These are phyloP conservation scores for Plestiodon gilberti DNA, from an alignment of 2,113 vertebrate genomes.

Conservation along the genomic window DNA sequence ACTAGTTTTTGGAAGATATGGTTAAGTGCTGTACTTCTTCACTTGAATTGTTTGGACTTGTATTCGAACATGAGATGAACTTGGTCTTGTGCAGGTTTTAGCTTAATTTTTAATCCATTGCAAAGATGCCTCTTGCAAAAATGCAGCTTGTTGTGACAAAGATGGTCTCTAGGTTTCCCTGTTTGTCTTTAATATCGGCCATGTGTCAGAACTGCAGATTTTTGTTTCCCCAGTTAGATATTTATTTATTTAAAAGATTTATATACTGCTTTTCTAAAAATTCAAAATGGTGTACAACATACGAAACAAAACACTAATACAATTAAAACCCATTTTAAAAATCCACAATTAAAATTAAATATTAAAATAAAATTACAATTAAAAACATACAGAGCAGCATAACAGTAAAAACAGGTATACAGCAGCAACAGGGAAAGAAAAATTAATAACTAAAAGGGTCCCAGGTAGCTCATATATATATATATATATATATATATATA, in stretches of 20 bases:
- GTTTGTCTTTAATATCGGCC: not conserved
- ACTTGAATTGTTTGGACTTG: not conserved
- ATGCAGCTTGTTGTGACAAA: not conserved
- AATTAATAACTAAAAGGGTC: too few species aligned
- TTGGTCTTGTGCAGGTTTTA: not conserved
- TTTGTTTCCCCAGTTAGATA: not conserved
- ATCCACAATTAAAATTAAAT: too few species aligned
- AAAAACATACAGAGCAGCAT: too few species aligned
- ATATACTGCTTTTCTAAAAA: too few species aligned
- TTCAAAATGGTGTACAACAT: too few species aligned
- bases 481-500: too few species aligned
- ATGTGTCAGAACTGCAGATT: not conserved
- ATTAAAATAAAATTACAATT: too few species aligned
- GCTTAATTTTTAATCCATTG: not conserved
- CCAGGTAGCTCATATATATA: too few species aligned
- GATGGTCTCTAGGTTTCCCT: not conserved
- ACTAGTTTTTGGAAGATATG: not conserved
- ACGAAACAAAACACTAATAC: too few species aligned
- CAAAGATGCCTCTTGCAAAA: not conserved
- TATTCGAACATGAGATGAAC: not conserved
- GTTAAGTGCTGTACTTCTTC: not conserved
- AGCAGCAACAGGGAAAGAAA: too few species aligned
- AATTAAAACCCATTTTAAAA: too few species aligned
- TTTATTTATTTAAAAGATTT: not conserved
- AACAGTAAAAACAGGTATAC: too few species aligned